Conservation (phyloP, 2,113 vertebrate genomes). For the Lipophrys pholis region DNA sequence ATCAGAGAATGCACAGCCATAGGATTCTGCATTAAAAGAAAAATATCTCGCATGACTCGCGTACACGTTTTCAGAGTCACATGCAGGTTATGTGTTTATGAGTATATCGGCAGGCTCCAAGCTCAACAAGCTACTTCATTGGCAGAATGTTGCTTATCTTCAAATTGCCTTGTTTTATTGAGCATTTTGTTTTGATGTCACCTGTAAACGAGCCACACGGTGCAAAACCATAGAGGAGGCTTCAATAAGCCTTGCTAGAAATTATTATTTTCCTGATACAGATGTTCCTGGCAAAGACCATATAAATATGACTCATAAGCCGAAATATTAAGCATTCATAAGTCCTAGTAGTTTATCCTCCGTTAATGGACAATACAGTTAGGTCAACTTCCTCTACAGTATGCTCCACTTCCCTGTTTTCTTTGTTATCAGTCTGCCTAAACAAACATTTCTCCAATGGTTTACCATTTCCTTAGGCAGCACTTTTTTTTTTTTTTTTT, state of each 20-base stretch:
- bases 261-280: neutral
- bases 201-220: neutral
- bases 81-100: conserved; percentile 2
- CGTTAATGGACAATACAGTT: conserved; percentile 46
- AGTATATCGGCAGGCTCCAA: neutral
- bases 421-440: conserved; percentile 13
- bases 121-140: neutral
- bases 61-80: neutral
- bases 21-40: neutral
- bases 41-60: neutral
- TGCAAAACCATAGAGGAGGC: neutral
- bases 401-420: conserved; percentile 46
- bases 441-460: neutral
- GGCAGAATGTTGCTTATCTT: conserved; percentile 4
- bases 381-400: conserved; percentile 49
- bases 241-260: neutral
- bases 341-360: conserved; percentile 13
- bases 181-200: neutral
- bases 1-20: neutral
- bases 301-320: conserved; percentile 10
- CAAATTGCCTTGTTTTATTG: neutral
- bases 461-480: neutral
- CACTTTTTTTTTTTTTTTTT: conserved; percentile 23
- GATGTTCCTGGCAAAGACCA: neutral
- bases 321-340: conserved; percentile 17